Conservation (phyloP, 2,888 invertebrate species). For the Pseudococcus longispinus region DNA sequence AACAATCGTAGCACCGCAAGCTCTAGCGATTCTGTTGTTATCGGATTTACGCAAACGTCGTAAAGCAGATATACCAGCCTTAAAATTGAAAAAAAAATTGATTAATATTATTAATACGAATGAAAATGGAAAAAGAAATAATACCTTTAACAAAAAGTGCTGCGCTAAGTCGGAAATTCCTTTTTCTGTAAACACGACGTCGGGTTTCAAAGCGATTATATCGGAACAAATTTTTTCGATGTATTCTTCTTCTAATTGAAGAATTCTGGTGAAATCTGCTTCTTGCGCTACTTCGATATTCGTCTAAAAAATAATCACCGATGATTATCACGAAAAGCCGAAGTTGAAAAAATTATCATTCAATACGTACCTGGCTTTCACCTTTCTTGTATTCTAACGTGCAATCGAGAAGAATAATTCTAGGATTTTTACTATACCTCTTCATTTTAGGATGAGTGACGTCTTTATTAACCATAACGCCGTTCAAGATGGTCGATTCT, state of each 20-base stretch:
- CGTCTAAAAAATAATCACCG: conserved; percentile 68
- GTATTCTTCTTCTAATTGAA: conserved; percentile 95
- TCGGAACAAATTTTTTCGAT: conserved; percentile 89
- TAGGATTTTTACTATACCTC: conserved; percentile 91
- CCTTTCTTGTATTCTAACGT: conserved; percentile 98
- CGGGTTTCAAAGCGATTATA: conserved; percentile 92
- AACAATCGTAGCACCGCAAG: conserved; percentile 94
- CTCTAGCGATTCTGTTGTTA: conserved; percentile 95
- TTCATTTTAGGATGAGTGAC: conserved; percentile 98
- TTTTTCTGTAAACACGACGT: conserved; percentile 97
- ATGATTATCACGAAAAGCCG: background rate
- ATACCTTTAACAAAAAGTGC: conserved; percentile 79
- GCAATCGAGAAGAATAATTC: conserved; percentile 94
- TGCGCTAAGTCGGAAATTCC: conserved; percentile 94
- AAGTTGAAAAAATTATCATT: background rate
- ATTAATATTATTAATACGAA: too few species aligned
- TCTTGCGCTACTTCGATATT: conserved; percentile 95
- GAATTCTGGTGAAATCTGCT: conserved; percentile 91
- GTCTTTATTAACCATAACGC: conserved; percentile 98
- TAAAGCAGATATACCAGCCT: conserved; percentile 73
- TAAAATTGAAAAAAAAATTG: background rate
- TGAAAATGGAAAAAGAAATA: too few species aligned
- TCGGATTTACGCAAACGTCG: conserved; percentile 78
- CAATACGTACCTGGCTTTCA: conserved; percentile 75
- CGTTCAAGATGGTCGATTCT: conserved; percentile 89